Conservation (phyloP, 2,113 vertebrate species). For the Hystrix cristata region DNA sequence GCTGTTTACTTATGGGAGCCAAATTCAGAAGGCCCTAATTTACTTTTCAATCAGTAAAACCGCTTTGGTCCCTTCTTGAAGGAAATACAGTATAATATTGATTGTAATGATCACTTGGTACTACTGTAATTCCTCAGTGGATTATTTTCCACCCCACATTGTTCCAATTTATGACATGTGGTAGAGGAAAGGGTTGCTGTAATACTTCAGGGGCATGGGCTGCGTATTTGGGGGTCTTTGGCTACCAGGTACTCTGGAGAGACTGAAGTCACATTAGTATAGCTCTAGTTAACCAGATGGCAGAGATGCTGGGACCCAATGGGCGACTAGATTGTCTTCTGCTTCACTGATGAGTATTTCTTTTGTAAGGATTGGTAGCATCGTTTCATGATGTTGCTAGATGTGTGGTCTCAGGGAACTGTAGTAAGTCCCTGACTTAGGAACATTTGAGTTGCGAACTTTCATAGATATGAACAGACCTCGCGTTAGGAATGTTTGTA, state of each 20-base stretch:
- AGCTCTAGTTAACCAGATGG: background rate
- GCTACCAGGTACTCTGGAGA: background rate
- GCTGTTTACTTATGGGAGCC: conserved; percentile 41
- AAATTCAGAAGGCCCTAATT: conserved; percentile 20
- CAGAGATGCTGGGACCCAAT: background rate
- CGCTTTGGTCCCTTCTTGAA: conserved; percentile 42
- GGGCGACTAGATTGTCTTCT: background rate
- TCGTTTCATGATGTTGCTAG: conserved; percentile 47
- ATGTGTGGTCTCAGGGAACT: conserved; percentile 12
- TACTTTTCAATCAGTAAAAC: conserved; percentile 41
- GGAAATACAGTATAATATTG: conserved; percentile 4
- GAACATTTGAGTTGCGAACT: background rate
- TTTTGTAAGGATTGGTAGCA: conserved; percentile 18
- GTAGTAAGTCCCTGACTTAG: background rate
- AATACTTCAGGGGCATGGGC: background rate
- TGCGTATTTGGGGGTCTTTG: background rate
- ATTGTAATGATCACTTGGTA: background rate
- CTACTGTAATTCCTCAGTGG: conserved; percentile 35
- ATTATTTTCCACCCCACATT: conserved; percentile 36
- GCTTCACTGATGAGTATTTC: background rate
- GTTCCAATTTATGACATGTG: conserved; percentile 18
- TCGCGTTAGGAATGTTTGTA: background rate
- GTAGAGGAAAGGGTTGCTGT: background rate
- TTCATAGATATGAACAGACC: background rate
- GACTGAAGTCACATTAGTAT: background rate